phyloP scores from a whole-genome alignment of 2,888 invertebrate species.

The Dromius quadrimaculatus region DNA sequence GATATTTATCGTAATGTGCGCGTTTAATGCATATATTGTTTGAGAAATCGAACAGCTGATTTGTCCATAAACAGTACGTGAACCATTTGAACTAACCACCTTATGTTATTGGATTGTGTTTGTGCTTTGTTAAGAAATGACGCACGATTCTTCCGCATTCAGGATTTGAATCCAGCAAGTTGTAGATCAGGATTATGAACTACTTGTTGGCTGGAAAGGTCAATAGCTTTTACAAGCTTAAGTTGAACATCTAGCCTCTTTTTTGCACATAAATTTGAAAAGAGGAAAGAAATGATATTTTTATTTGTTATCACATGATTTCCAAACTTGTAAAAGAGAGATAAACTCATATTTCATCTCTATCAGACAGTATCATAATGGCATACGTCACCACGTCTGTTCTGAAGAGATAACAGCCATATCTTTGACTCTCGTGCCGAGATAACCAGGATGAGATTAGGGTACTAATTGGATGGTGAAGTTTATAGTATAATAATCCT shows the following conservation, averaged over 20 bases:
- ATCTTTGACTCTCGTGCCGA: no score
- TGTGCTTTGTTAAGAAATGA: background rate
- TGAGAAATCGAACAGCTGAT: background rate
- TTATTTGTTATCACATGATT: slow-evolving; percentile 17
- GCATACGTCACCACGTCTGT: slow-evolving; percentile 11
- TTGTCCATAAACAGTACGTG: background rate
- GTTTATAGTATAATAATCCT: slow-evolving; percentile 31
- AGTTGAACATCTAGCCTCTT: background rate
- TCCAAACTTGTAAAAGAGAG: slow-evolving; percentile 16
- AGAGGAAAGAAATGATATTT: slow-evolving; percentile 20
- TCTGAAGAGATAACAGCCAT: no score
- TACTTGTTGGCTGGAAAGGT: background rate
- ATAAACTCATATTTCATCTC: slow-evolving; percentile 12
- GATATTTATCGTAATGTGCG: no score
- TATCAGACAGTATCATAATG: slow-evolving; percentile 9
- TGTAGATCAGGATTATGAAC: background rate
- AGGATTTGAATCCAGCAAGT: no score
- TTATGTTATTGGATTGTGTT: background rate
- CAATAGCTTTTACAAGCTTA: background rate
- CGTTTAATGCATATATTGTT: background rate
- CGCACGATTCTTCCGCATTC: background rate
- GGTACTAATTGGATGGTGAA: slow-evolving; percentile 20
- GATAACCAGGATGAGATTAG: slow-evolving; percentile 22
- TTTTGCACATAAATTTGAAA: background rate
- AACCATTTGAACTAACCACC: background rate